Evolutionary conservation across 1,140 invertebrate genomes (phyloP).

Genomic region (Zaprionus tsacasi): DNA sequence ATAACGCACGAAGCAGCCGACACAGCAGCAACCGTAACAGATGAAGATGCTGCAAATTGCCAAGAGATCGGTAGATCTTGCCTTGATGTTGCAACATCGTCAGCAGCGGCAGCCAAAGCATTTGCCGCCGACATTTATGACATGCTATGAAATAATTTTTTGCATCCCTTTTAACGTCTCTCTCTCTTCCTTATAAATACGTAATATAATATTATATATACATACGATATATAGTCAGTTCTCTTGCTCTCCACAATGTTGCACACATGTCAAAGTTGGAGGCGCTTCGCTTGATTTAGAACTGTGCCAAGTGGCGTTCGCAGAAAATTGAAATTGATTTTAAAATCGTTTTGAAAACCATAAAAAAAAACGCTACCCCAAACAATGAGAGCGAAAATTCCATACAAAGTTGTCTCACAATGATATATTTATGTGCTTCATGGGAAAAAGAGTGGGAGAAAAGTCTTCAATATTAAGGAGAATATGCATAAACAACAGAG

Average conservation of each 20-base stretch:
- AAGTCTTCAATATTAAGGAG: neutral
- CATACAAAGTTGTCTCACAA: slow-evolving; percentile 36
- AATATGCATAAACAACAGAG: neutral
- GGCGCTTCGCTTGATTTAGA: slow-evolving; percentile 79
- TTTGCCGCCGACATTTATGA: slow-evolving; percentile 76
- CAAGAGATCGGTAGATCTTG: slow-evolving; percentile 12
- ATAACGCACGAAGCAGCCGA: slow-evolving; percentile 58
- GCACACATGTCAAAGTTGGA: slow-evolving; percentile 75
- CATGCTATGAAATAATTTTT: slow-evolving; percentile 75
- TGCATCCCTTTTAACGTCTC: slow-evolving; percentile 1
- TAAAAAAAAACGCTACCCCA: slow-evolving; percentile 43
- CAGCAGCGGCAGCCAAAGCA: slow-evolving; percentile 48
- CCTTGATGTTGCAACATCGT: slow-evolving; percentile 18
- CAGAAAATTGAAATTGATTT: slow-evolving; percentile 75
- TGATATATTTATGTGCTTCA: slow-evolving; percentile 2
- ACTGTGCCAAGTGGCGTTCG: slow-evolving; percentile 79
- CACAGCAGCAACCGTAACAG: slow-evolving; percentile 20
- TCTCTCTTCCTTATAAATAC: slow-evolving; percentile 52
- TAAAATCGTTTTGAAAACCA: slow-evolving; percentile 76
- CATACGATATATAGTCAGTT: slow-evolving; percentile 3
- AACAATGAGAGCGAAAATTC: neutral
- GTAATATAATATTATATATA: slow-evolving; percentile 23
- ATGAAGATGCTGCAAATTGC: slow-evolving; percentile 78
- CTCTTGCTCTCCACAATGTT: slow-evolving; percentile 61
- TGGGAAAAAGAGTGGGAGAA: neutral